Evolutionary conservation across 1,140 invertebrate species (phyloP).

Genomic region (Pseudomyrmex pallidus): DNA sequence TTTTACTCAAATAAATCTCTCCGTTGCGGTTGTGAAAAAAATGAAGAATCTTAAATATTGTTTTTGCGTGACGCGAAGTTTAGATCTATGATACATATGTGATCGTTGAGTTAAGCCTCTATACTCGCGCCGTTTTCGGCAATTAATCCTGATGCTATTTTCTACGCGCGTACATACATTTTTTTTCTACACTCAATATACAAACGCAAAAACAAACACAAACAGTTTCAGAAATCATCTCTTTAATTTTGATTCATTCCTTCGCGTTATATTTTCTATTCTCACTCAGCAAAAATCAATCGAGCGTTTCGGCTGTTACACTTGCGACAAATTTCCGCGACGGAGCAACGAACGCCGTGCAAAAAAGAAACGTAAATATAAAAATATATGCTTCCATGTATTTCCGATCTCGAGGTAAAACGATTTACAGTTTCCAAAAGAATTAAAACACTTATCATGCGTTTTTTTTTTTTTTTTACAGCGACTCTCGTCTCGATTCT

Average conservation of each 20-base stretch:
- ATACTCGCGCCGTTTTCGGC: too few species aligned
- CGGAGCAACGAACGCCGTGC: neutral
- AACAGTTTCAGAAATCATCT: constrained; percentile 1
- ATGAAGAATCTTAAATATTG: too few species aligned
- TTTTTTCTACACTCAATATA: neutral
- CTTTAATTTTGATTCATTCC: neutral
- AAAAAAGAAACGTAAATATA: constrained; percentile 10
- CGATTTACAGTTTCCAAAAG: constrained; percentile 1
- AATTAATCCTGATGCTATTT: too few species aligned
- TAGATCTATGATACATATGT: too few species aligned
- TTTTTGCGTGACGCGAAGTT: too few species aligned
- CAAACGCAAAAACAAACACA: neutral
- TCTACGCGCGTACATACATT: too few species aligned
- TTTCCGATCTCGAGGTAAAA: neutral
- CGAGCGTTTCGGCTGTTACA: neutral
- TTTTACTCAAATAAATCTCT: too few species aligned
- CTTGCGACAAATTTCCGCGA: neutral
- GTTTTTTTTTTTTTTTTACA: neutral
- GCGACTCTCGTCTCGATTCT: neutral
- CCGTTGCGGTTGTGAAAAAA: too few species aligned
- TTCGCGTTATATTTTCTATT: too few species aligned
- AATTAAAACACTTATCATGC: neutral
- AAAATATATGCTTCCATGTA: constrained; percentile 6
- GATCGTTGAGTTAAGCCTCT: too few species aligned
- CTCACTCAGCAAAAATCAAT: neutral